A percentile compares a stretch with the other conserved stretches of the same genome.
These are phyloP conservation scores for Perccottus glenii DNA, from an alignment of 2,113 vertebrate genomes.

Conservation along the genomic window DNA sequence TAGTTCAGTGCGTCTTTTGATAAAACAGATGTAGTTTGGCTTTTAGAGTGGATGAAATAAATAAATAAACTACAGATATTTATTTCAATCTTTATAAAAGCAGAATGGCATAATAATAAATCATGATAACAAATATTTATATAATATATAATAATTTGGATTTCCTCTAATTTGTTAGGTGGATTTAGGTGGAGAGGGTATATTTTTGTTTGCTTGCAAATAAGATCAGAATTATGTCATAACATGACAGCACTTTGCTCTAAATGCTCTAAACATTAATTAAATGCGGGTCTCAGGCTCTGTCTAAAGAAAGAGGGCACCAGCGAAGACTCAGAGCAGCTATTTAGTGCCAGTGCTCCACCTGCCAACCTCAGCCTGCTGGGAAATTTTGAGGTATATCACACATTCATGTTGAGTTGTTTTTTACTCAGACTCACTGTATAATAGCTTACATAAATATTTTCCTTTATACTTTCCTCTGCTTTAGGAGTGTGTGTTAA, in stretches of 20 bases:
- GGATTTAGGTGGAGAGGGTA: too few relatives aligned
- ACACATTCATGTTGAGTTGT: not conserved
- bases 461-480: slow-evolving; percentile 3
- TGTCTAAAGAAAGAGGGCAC: slow-evolving; percentile 85
- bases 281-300: slow-evolving; percentile 54
- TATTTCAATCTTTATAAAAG: not conserved
- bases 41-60: slow-evolving; percentile 4
- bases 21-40: slow-evolving; percentile 40
- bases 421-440: not conserved
- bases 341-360: slow-evolving; percentile 94
- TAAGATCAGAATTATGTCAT: not conserved
- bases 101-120: too few relatives aligned
- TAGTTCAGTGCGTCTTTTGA: slow-evolving; percentile 36
- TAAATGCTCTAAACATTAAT: not conserved
- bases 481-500: slow-evolving; percentile 92
- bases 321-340: slow-evolving; percentile 84
- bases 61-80: too few relatives aligned
- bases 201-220: not conserved
- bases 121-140: too few relatives aligned
- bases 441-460: not conserved
- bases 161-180: not conserved
- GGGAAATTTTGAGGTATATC: slow-evolving; percentile 97
- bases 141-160: not conserved
- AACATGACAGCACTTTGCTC: not conserved
- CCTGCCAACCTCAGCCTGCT: slow-evolving; percentile 95